Percentiles rank a stretch among this genome's conserved stretches.
phyloP scores from a whole-genome alignment of 2,797 vertebrate genomes.

The Eupleurogrammus muticus region DNA sequence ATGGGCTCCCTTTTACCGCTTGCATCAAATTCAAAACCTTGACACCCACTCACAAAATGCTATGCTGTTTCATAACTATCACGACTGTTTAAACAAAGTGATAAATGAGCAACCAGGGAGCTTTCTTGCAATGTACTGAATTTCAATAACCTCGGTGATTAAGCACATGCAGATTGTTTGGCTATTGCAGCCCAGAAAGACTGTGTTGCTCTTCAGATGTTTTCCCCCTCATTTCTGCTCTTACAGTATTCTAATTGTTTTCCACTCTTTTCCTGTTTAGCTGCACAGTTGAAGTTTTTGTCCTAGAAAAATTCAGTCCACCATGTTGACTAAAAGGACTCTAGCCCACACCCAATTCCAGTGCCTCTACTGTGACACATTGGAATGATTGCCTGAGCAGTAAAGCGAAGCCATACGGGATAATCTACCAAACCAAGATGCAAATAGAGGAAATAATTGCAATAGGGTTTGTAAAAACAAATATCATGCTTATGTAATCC shows the following conservation, averaged over 20 bases:
- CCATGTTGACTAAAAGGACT: conserved; percentile 47
- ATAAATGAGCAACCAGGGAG: conserved; percentile 46
- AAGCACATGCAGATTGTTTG: conserved; percentile 35
- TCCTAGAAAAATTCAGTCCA: conserved; percentile 49
- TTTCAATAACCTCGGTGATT: conserved; percentile 37
- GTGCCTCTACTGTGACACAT: conserved; percentile 66
- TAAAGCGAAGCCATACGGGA: conserved; percentile 65
- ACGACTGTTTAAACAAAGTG: conserved; percentile 42
- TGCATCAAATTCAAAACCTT: too few relatives aligned
- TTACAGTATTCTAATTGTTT: conserved; percentile 32
- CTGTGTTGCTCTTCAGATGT: conserved; percentile 32
- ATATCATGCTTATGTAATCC: conserved; percentile 23
- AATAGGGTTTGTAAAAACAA: conserved; percentile 23
- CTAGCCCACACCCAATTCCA: conserved; percentile 58
- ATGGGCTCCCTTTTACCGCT: too few relatives aligned
- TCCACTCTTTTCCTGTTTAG: conserved; percentile 35
- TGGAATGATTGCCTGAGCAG: conserved; percentile 74
- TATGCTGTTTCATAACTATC: conserved; percentile 11
- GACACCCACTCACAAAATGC: too few relatives aligned
- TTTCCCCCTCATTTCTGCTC: conserved; percentile 17
- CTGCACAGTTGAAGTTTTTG: conserved; percentile 66
- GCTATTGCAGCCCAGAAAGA: conserved; percentile 30
- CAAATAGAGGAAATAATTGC: conserved; percentile 54
- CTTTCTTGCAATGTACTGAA: conserved; percentile 9
- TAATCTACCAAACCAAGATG: conserved; percentile 59